Base-by-base conservation (phyloP, 2,113 vertebrate species). In the Ictalurus punctatus region DNA sequence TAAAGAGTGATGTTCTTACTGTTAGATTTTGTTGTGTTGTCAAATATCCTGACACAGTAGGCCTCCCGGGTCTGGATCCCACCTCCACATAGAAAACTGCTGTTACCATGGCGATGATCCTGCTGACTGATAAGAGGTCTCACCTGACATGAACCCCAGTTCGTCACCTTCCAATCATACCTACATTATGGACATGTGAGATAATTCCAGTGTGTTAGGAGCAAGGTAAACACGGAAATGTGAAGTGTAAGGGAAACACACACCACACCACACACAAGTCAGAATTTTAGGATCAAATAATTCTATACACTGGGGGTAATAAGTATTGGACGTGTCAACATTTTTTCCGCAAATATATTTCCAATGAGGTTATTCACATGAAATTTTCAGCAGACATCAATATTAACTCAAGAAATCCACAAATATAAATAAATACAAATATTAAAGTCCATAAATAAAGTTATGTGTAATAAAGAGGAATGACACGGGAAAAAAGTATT, bases 81-180 rank as follows among this genome's bases (percentile, higher is more conserved):
- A 79, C 97, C 96, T 89, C 97, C 97, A 67, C 97, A 98, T 2
- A 96, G 89, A 4, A 92, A 86, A 7, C 17, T 61, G 0, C 91
- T 93, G 81, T 93, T 93, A 63, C 89, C 91, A 1, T 91, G 93
- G 2, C 34, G 94, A 89, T 92, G 87, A 37, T 96, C 95, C 71
- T 95, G 94, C 86, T 95, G 95, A 82, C 94, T 93, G 19, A 96
- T 91, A 40, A 97, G 95, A 44, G 96, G 93, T 90, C 95, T 94
- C 37, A 96, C 94, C 87, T 96, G 95, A 91, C 97, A 98, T 88
- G 94, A 90, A 83, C 93, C 96, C 97, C 97, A 98, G 67, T 95
- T 96, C 17, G 97, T 96, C 9, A 95, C 95, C 92, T 93, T 96
- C 97, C 97, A 98, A 84, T 94, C 94, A 95, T 96, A 97, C 91